A percentile compares a stretch with the other conserved stretches of the same genome.
Evolutionary conservation across 2,888 invertebrate genomes (phyloP).

Genomic region (Drosophila melanosoma): DNA sequence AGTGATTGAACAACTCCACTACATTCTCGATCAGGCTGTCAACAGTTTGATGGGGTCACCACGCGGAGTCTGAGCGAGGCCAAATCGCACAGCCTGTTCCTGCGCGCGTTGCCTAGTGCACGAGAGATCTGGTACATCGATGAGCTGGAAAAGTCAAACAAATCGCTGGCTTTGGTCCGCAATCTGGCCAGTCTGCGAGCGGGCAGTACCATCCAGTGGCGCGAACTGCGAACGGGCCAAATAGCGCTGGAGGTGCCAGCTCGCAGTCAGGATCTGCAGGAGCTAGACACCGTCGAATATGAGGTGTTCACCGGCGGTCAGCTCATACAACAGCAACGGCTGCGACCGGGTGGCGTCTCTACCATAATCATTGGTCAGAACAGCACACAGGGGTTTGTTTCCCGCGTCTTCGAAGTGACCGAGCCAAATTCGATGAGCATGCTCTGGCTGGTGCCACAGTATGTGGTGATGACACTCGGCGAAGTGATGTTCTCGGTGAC

Average conservation of each 20-base stretch:
- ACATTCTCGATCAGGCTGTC: conserved; percentile 63
- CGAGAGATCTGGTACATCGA: conserved; percentile 71
- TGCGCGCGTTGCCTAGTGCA: conserved; percentile 49
- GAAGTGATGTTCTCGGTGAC: conserved; percentile 89
- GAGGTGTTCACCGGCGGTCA: conserved; percentile 53
- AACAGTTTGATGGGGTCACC: conserved; percentile 44
- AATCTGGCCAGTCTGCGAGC: conserved; percentile 71
- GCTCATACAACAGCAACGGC: conserved; percentile 29
- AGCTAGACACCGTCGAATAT: conserved; percentile 69
- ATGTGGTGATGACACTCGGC: conserved; percentile 88
- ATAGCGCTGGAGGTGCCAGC: conserved; percentile 54
- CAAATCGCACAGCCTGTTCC: conserved; percentile 68
- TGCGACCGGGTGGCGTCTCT: conserved; percentile 83
- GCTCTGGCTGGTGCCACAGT: conserved; percentile 88
- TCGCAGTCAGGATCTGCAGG: conserved; percentile 57
- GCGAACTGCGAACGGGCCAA: conserved; percentile 42
- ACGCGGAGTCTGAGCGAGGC: conserved; percentile 53
- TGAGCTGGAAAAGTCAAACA: conserved; percentile 77
- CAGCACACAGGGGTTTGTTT: conserved; percentile 16
- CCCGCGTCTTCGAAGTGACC: conserved; percentile 67
- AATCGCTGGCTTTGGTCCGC: conserved; percentile 73
- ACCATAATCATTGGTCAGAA: conserved; percentile 71
- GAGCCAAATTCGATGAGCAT: conserved; percentile 86
- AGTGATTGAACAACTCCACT: not conserved
- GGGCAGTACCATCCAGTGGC: conserved; percentile 64